Conservation (phyloP, 2,888 invertebrate species). For the Torymus texanus region DNA sequence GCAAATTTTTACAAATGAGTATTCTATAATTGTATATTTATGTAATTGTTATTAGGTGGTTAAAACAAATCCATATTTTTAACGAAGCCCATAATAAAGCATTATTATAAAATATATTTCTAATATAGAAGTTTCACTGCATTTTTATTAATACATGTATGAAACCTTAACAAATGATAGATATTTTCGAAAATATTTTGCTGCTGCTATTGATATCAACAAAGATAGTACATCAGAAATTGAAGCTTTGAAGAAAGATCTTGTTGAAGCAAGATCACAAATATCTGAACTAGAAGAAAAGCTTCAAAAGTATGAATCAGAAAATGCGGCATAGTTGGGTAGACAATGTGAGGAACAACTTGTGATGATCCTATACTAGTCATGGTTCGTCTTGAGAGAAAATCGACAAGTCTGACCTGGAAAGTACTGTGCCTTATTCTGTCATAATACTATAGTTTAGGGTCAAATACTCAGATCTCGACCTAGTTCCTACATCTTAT, state of each 20-base stretch:
- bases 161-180: slow-evolving; percentile 65
- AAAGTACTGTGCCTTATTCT: slow-evolving; percentile 51
- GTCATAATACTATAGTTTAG: slow-evolving; percentile 21
- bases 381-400: slow-evolving; percentile 35
- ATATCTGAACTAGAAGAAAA: slow-evolving; percentile 81
- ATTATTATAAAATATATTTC: no score
- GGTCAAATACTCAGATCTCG: slow-evolving; percentile 21
- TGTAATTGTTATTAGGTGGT: no score
- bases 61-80: no score
- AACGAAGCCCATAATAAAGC: no score
- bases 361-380: slow-evolving; percentile 49
- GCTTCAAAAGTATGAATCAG: slow-evolving; percentile 72
- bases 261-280: slow-evolving; percentile 79
- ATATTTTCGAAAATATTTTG: slow-evolving; percentile 77
- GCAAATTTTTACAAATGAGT: no score
- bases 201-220: slow-evolving; percentile 67
- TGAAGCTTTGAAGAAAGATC: slow-evolving; percentile 75
- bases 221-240: slow-evolving; percentile 74
- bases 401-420: slow-evolving; percentile 45
- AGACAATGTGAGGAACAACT: slow-evolving; percentile 21
- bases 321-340: slow-evolving; percentile 52
- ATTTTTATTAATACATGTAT: no score
- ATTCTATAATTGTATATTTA: no score
- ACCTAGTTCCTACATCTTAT: slow-evolving; percentile 35
- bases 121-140: no score